Conservation (phyloP, 2,797 vertebrate species). For the Adelosebastes latens region DNA sequence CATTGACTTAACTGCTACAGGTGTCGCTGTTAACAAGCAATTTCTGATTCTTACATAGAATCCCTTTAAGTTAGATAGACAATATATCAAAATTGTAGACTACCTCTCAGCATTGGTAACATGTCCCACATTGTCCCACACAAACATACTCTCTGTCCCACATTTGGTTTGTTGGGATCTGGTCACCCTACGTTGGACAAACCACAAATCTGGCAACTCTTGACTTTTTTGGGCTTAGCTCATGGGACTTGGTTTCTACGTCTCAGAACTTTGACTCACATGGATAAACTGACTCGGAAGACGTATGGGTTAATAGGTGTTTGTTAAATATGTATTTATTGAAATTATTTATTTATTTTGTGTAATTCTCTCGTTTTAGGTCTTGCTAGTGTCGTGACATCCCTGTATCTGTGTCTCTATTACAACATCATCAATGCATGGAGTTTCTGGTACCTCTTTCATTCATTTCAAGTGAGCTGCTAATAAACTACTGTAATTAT, state of each 20-base stretch:
- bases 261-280: neutral
- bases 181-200: no score
- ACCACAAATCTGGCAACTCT: no score
- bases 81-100: no score
- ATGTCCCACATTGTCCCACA: no score
- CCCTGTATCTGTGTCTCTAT: conserved; percentile 92
- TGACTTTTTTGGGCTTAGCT: no score
- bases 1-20: no score
- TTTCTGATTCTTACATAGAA: no score
- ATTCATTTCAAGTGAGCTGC: conserved; percentile 92
- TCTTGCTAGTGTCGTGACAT: conserved; percentile 89
- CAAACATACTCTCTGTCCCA: no score
- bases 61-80: no score
- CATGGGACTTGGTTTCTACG: neutral
- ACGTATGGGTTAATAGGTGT: neutral
- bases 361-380: conserved; percentile 73
- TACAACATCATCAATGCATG: conserved; percentile 96
- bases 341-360: neutral
- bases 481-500: neutral
- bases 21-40: no score
- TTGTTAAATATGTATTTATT: neutral
- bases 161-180: no score
- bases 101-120: no score
- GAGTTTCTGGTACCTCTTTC: conserved; percentile 98
- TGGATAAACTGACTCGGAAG: neutral